phyloP scores from a whole-genome alignment of 2,888 invertebrate species.

The Merodon equestris region DNA sequence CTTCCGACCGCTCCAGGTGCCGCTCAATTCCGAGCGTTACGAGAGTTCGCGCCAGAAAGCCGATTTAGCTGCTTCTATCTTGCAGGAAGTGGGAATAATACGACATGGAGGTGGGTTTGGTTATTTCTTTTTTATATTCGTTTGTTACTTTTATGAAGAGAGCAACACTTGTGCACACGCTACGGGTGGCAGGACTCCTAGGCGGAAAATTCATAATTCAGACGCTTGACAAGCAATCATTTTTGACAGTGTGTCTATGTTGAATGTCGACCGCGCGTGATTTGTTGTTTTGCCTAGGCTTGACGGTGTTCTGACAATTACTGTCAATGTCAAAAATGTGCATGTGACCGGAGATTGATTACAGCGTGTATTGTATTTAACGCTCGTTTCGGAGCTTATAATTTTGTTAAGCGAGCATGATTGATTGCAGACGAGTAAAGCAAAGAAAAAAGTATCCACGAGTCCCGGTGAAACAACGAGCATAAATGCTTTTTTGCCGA shows the following conservation, averaged over 20 bases:
- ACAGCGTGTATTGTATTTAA: no score
- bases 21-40: slow-evolving; percentile 85
- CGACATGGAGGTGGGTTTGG: slow-evolving; percentile 82
- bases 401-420: no score
- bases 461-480: no score
- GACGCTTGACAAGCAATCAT: no score
- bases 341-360: no score
- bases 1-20: slow-evolving; percentile 85
- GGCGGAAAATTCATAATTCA: slow-evolving; percentile 16
- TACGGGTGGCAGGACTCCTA: slow-evolving; percentile 1
- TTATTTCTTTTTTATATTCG: slow-evolving; percentile 7
- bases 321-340: no score
- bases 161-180: no score
- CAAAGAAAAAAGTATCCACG: no score
- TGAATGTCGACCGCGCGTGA: slow-evolving; percentile 29
- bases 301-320: no score
- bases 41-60: slow-evolving; percentile 88
- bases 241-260: not conserved
- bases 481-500: no score
- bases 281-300: slow-evolving; percentile 31
- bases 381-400: no score
- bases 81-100: slow-evolving; percentile 86
- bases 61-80: slow-evolving; percentile 87
- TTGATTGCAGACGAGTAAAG: no score
- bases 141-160: not conserved